phyloP scores from a whole-genome alignment of 92 coral and sea anemone genomes.

The Desmophyllum pertusum region DNA sequence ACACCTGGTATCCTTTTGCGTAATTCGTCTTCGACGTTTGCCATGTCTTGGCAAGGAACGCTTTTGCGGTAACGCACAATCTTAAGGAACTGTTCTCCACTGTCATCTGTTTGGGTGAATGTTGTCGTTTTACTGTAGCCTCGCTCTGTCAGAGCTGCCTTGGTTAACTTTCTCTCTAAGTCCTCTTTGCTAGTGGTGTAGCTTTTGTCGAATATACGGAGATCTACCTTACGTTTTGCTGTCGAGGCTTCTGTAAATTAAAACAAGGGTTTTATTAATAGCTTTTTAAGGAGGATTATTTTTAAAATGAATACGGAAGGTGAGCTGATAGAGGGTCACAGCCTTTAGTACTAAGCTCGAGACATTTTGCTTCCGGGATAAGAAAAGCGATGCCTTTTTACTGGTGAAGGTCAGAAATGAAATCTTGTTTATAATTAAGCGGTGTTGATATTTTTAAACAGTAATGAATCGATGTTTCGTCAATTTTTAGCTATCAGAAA shows the following conservation, averaged over 20 bases:
- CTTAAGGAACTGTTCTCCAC: constrained; percentile 3
- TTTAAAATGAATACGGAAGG: constrained; percentile 21
- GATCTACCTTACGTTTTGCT: constrained; percentile 54
- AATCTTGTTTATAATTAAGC: neutral
- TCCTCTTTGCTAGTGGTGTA: constrained; percentile 41
- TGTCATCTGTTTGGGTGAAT: constrained; percentile 25
- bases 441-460: neutral
- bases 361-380: neutral
- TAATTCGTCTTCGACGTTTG: constrained; percentile 48
- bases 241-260: neutral
- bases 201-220: constrained; percentile 55
- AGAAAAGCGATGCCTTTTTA: neutral
- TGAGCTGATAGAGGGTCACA: neutral
- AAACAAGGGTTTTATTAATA: neutral
- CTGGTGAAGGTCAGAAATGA: neutral
- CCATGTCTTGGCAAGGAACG: constrained; percentile 46
- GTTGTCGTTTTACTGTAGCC: constrained; percentile 46
- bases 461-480: neutral
- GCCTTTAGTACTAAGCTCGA: neutral
- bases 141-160: constrained; percentile 37
- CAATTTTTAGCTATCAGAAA: no score
- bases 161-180: constrained; percentile 37
- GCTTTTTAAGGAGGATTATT: neutral
- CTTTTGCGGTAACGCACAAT: constrained; percentile 38
- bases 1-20: constrained; percentile 53